A percentile compares a stretch with the other conserved stretches of the same genome.
phyloP scores from a whole-genome alignment of 2,113 vertebrate genomes.

The Apus apus region DNA sequence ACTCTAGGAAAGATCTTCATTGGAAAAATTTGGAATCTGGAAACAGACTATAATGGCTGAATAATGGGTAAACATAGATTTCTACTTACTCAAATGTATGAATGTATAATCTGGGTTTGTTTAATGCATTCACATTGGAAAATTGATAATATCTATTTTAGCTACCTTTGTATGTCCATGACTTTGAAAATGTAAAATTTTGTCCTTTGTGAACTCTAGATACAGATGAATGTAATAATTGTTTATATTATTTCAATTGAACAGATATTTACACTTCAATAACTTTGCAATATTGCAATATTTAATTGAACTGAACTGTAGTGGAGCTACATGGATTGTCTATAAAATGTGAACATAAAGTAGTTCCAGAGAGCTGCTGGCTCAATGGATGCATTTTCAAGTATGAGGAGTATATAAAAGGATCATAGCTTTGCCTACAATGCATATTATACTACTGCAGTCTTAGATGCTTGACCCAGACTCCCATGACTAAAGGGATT shows the following conservation, averaged over 20 bases:
- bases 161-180: neutral
- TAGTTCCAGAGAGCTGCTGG: neutral
- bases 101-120: neutral
- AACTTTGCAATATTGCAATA: neutral
- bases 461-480: neutral
- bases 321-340: neutral
- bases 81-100: neutral
- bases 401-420: neutral
- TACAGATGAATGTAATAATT: neutral
- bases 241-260: neutral
- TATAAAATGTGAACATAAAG: neutral
- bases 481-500: neutral
- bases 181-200: neutral
- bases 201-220: neutral
- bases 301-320: neutral
- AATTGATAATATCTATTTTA: neutral
- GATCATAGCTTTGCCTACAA: neutral
- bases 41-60: neutral
- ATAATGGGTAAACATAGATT: neutral
- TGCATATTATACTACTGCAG: neutral
- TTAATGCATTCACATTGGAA: neutral
- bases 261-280: neutral
- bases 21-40: neutral
- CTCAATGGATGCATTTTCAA: neutral
- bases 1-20: neutral